Evolutionary conservation across 2,888 invertebrate genomes (phyloP).

Genomic region (Leucozona laternaria): DNA sequence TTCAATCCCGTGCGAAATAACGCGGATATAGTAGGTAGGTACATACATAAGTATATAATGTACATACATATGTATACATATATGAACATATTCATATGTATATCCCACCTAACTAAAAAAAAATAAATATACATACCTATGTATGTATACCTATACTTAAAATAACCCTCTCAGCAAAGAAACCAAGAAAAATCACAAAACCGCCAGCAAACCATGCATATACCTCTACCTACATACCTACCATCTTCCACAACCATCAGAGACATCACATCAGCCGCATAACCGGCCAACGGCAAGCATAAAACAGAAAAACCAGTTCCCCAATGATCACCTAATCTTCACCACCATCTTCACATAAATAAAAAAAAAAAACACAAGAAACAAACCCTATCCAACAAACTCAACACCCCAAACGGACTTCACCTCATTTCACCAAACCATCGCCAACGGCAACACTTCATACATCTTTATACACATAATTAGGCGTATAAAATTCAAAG

Average conservation of each 20-base stretch:
- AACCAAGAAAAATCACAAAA: constrained; percentile 46
- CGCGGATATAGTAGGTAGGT: constrained; percentile 3
- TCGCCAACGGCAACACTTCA: constrained; percentile 50
- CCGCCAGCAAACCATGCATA: constrained; percentile 54
- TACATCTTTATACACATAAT: constrained; percentile 62
- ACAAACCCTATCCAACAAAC: constrained; percentile 43
- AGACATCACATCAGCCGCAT: constrained; percentile 19
- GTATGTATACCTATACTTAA: too few species aligned
- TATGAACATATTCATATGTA: too few species aligned
- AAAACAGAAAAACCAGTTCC: constrained; percentile 62
- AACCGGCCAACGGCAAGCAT: constrained; percentile 15
- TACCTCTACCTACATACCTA: background rate
- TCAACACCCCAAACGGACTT: constrained; percentile 64
- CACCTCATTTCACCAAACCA: constrained; percentile 50
- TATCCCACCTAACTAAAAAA: too few species aligned
- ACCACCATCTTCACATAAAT: constrained; percentile 42
- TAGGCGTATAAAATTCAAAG: constrained; percentile 73
- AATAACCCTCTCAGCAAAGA: constrained; percentile 52
- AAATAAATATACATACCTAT: too few species aligned
- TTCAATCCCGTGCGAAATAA: background rate
- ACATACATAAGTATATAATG: too few species aligned
- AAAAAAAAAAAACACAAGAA: constrained; percentile 10
- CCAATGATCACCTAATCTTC: constrained; percentile 63
- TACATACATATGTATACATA: too few species aligned
- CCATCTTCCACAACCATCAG: constrained; percentile 41